A percentile compares a stretch with the other conserved stretches of the same genome.
phyloP scores from a whole-genome alignment of 92 coral and sea anemone genomes.

The Parazoanthus swiftii region DNA sequence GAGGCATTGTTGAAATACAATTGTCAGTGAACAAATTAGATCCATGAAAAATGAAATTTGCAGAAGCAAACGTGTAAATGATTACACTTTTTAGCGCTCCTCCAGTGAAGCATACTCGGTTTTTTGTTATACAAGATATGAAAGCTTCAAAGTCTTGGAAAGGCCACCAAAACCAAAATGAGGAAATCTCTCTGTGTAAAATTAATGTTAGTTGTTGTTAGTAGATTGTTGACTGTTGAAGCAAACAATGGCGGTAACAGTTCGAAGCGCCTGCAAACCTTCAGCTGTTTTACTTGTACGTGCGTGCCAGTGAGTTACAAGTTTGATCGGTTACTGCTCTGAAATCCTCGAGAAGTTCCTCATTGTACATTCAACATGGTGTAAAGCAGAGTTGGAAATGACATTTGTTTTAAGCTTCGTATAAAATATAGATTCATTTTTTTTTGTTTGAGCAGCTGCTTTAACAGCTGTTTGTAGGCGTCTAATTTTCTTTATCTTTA shows the following conservation, averaged over 20 bases:
- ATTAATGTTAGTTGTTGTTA: not conserved
- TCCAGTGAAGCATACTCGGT: not conserved
- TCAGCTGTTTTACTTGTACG: not conserved
- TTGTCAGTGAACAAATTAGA: not conserved
- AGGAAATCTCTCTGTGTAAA: not conserved
- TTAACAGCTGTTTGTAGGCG: not conserved
- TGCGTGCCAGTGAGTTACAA: too few species aligned
- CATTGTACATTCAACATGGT: not conserved
- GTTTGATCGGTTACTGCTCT: too few species aligned
- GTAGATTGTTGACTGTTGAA: not conserved
- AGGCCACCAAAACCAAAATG: not conserved
- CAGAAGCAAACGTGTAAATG: not conserved
- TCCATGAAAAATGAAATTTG: not conserved
- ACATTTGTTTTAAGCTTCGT: not conserved
- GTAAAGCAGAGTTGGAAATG: too few species aligned
- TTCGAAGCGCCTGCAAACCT: not conserved
- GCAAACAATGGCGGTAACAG: not conserved
- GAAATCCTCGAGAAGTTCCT: not conserved
- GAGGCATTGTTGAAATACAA: not conserved
- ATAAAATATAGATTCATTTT: not conserved
- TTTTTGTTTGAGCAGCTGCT: slow-evolving; percentile 20
- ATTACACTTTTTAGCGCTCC: not conserved
- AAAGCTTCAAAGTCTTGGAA: not conserved
- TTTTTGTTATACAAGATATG: not conserved
- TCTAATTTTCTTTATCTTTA: not conserved